These are phyloP conservation scores for Sciurus vulgaris DNA, from an alignment of 2,797 vertebrate species.

Conservation along the genomic window DNA sequence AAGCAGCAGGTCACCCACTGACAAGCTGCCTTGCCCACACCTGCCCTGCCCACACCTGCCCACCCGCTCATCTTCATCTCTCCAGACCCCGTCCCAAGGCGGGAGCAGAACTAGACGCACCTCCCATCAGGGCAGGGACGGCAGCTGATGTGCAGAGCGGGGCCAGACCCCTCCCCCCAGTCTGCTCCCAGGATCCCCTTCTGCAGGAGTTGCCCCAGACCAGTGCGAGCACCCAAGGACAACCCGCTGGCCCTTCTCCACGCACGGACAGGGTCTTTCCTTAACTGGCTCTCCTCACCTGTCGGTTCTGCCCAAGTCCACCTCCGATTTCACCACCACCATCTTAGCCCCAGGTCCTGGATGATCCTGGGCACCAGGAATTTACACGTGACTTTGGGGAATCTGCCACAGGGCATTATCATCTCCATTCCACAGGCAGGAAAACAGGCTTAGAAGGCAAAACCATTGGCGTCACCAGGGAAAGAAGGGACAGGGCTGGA, in stretches of 20 bases:
- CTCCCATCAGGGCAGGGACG: neutral
- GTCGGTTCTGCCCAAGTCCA: neutral
- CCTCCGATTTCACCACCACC: neutral
- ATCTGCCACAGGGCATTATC: neutral
- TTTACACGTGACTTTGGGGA: neutral
- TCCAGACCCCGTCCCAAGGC: neutral
- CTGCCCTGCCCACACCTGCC: too few species aligned
- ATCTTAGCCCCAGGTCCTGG: neutral
- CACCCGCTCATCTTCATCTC: fast-evolving
- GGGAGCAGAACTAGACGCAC: neutral
- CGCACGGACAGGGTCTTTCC: neutral
- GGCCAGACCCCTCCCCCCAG: too few species aligned
- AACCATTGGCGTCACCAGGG: fast-evolving
- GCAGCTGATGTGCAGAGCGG: neutral
- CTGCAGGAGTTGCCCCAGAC: neutral
- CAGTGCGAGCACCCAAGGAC: too few species aligned
- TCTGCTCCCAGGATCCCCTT: neutral
- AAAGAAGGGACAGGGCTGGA: fast-evolving
- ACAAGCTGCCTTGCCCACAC: neutral
- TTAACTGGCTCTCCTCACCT: neutral
- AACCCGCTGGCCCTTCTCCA: neutral
- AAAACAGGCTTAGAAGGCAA: neutral
- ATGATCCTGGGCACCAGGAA: neutral
- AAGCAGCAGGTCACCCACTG: slow-evolving; percentile 55
- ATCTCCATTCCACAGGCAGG: neutral